Evolutionary conservation across 2,113 vertebrate genomes (phyloP), one percentile per base, ranked within the genome.

Genomic region (Lamprotornis superbus): DNA sequence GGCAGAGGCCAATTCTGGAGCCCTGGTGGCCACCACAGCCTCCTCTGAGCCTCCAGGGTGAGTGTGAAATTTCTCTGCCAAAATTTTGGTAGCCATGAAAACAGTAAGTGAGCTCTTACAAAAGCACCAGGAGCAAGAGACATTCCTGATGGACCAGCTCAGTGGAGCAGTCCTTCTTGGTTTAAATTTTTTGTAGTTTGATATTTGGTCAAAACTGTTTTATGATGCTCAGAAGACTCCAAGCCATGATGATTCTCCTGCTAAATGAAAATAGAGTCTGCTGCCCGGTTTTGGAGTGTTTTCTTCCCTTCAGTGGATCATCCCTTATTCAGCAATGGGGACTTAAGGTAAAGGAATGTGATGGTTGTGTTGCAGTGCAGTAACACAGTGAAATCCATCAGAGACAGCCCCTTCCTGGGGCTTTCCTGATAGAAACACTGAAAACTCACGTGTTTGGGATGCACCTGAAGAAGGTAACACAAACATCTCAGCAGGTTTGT

Each of bases 11-110:
- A 53, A 63, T 87, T 96, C 93, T 56, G 2, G 1, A 93, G 84
- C 81, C 27, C 39, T 61, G 80, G 74, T 95, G 65, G 35, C 67
- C 70, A 93, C 88, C 87, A 70, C 79, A 87, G 67, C 89, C 93
- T 84, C 49, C 56, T 71, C 67, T n/a, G 68, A 77, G 52, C 47
- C 59, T 69, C 60, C 5, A 3, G 87, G 77, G 30, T 64, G 31
- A 17, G 71, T 0, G 0, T 33, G 42, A 23, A 22, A 40, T 18
- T 3, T 52, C 28, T 24, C 75, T 46, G 33, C 20, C 0, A 4
- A 42, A 42, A 50, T 61, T 44, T 52, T 83, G 40, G 42, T 56
- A 61, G n/a, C 87, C 3, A 1, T 28, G 37, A 53, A 49, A 74
- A 22, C 33, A 25, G 16, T 21, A 33, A 9, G 4, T 5, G 4